phyloP scores from a whole-genome alignment of 2,797 vertebrate species.

The Enteromius fasciolatus region DNA sequence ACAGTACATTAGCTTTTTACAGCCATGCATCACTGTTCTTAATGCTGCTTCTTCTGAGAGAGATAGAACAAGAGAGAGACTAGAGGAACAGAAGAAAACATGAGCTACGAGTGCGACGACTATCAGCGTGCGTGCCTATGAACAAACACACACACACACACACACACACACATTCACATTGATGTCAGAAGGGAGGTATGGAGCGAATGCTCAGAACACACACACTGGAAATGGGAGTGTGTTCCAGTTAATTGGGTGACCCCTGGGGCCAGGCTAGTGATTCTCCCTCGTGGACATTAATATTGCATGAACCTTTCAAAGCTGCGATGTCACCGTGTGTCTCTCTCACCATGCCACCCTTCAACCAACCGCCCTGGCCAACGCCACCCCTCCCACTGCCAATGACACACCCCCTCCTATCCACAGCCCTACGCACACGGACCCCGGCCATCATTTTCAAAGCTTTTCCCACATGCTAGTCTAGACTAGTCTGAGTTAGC shows the following conservation, averaged over 20 bases:
- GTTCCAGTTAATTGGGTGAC: constrained; percentile 88
- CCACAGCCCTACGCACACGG: constrained; percentile 4
- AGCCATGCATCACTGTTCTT: constrained; percentile 31
- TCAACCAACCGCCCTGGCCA: constrained; percentile 24
- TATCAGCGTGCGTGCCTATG: constrained; percentile 4
- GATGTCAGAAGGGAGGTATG: constrained; percentile 61
- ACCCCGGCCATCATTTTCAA: constrained; percentile 35
- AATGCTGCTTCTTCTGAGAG: not conserved
- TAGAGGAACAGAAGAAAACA: constrained; percentile 25
- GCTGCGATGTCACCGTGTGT: constrained; percentile 60
- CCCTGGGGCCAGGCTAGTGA: constrained; percentile 80
- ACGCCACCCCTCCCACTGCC: constrained; percentile 25
- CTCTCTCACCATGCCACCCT: constrained; percentile 45
- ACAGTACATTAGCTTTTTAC: constrained; percentile 38
- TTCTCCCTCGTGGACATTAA: constrained; percentile 84
- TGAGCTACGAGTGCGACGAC: not conserved
- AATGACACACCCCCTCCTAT: constrained; percentile 28
- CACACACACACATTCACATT: constrained; percentile 35
- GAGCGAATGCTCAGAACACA: constrained; percentile 50
- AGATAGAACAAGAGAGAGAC: constrained; percentile 29
- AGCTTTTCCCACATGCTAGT: constrained; percentile 46
- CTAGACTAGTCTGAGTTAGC: constrained; percentile 40
- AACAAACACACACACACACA: constrained; percentile 10
- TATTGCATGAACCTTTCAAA: constrained; percentile 83
- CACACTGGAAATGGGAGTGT: constrained; percentile 79